Percentiles rank a stretch among this genome's conserved stretches.
Evolutionary conservation across 2,888 invertebrate genomes (phyloP).

Genomic region (Apoderus coryli): DNA sequence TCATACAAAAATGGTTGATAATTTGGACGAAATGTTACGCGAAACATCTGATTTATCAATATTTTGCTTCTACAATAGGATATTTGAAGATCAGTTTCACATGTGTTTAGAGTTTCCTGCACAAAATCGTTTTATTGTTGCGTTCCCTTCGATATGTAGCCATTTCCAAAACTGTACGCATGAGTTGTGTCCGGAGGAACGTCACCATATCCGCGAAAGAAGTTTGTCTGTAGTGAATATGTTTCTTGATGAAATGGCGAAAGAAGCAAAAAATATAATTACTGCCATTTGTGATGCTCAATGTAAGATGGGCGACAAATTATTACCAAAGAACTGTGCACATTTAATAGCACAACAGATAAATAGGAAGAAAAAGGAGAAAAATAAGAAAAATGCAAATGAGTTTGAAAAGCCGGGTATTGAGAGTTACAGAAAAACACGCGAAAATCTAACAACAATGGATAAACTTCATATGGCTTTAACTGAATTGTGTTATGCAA

Average conservation of each 20-base stretch:
- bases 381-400: constrained; percentile 72
- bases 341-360: constrained; percentile 76
- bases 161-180: constrained; percentile 98
- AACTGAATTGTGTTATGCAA: constrained; percentile 92
- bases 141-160: constrained; percentile 93
- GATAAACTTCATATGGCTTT: constrained; percentile 97
- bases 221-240: constrained; percentile 93
- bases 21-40: constrained; percentile 88
- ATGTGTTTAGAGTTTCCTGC: constrained; percentile 98
- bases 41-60: constrained; percentile 96
- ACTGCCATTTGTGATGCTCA: constrained; percentile 98
- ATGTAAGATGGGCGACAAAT: constrained; percentile 88
- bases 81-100: constrained; percentile 96
- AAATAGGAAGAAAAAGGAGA: constrained; percentile 84
- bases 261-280: constrained; percentile 96
- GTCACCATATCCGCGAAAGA: constrained; percentile 90
- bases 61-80: constrained; percentile 94
- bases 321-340: constrained; percentile 91
- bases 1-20: constrained; percentile 97
- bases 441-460: constrained; percentile 95
- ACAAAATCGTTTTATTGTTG: constrained; percentile 93
- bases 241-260: constrained; percentile 97
- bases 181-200: constrained; percentile 95
- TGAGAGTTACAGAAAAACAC: constrained; percentile 89
- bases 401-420: constrained; percentile 87